These are phyloP conservation scores for Sternarchorhynchus goeldii DNA, from an alignment of 2,797 vertebrate genomes.

Conservation along the genomic window DNA sequence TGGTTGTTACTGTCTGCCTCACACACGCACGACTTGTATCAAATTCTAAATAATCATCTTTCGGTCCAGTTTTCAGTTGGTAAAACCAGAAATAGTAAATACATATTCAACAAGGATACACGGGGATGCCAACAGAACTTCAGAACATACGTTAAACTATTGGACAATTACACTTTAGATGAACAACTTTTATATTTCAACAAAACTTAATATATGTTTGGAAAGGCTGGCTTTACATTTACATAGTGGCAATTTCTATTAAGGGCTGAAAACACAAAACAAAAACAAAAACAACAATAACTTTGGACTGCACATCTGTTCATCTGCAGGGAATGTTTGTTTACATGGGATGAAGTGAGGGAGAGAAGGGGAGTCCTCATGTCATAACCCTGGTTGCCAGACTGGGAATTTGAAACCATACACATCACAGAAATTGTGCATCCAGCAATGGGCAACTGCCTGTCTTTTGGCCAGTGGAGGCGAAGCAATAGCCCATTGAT, in stretches of 20 bases:
- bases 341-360: constrained; percentile 53
- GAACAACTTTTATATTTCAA: too few relatives aligned
- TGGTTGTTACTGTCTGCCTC: neutral
- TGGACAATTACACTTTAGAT: too few relatives aligned
- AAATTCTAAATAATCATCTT: neutral
- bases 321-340: constrained; percentile 55
- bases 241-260: constrained; percentile 53
- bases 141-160: too few relatives aligned
- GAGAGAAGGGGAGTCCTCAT: constrained; percentile 41
- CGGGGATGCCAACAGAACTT: too few relatives aligned
- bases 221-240: constrained; percentile 56
- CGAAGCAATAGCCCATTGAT: constrained; percentile 46
- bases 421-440: constrained; percentile 28
- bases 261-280: constrained; percentile 39
- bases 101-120: constrained; percentile 11
- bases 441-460: constrained; percentile 22
- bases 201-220: neutral
- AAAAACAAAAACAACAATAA: constrained; percentile 47
- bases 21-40: neutral
- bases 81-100: constrained; percentile 20
- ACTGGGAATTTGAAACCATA: constrained; percentile 45
- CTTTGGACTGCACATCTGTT: constrained; percentile 56
- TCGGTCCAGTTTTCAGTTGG: neutral
- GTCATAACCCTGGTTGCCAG: constrained; percentile 48
- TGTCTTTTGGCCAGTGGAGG: constrained; percentile 29